phyloP scores from a whole-genome alignment of 2,797 vertebrate genomes.

The Myotis vivesi region DNA sequence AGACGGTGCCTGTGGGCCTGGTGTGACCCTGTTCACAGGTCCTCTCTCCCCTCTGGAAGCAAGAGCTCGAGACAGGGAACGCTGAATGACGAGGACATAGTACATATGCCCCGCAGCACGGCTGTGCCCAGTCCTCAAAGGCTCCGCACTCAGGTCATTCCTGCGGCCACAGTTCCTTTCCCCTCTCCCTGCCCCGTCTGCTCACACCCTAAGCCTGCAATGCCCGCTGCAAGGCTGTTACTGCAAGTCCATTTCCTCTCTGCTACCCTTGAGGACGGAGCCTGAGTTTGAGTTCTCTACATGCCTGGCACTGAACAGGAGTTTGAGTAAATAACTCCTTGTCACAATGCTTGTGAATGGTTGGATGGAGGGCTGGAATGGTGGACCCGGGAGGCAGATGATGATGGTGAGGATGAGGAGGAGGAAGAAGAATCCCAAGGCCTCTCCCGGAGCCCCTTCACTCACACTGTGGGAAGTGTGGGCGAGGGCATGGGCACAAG shows the following conservation, averaged over 20 bases:
- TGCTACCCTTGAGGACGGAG: not conserved
- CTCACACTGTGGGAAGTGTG: not conserved
- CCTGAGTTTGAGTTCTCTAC: not conserved
- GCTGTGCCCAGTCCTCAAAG: rapidly evolving
- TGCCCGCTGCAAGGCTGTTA: rapidly evolving
- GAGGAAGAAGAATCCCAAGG: not conserved
- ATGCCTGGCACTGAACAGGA: not conserved
- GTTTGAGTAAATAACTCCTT: not conserved
- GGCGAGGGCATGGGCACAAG: not conserved
- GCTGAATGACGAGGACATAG: rapidly evolving
- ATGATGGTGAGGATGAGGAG: rapidly evolving
- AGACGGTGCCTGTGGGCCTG: not conserved
- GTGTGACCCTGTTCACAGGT: not conserved
- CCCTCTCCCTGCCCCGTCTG: no score
- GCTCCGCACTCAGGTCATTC: no score
- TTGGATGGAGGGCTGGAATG: not conserved
- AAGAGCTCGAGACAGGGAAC: not conserved
- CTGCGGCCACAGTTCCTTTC: not conserved
- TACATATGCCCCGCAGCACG: rapidly evolving
- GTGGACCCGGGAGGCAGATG: rapidly evolving
- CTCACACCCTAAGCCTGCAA: no score
- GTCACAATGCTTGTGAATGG: not conserved
- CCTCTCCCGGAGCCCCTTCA: not conserved
- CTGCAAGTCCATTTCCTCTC: not conserved
- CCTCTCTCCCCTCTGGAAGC: not conserved